A percentile compares a stretch with the other conserved stretches of the same genome.
Conservation (phyloP, 2,888 invertebrate species). For the Heteromurus nitidus region DNA sequence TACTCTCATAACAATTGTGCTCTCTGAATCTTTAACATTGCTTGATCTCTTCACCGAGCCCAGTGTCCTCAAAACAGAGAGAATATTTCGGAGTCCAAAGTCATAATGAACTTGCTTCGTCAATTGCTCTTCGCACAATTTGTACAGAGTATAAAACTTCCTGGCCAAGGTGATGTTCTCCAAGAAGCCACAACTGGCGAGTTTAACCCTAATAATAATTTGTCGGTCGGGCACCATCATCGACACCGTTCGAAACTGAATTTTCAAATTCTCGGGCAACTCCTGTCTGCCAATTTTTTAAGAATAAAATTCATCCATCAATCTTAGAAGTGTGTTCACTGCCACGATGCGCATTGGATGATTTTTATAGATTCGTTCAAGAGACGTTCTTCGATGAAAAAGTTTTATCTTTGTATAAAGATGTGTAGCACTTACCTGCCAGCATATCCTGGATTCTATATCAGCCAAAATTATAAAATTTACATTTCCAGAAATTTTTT, state of each 20-base stretch:
- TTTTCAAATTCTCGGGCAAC: slow-evolving; percentile 92
- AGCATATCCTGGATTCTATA: slow-evolving; percentile 88
- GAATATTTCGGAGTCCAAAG: slow-evolving; percentile 95
- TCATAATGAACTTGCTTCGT: slow-evolving; percentile 99
- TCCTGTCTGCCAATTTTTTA: no score
- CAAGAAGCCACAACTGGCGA: slow-evolving; percentile 96
- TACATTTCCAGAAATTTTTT: slow-evolving; percentile 4
- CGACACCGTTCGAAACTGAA: slow-evolving; percentile 97
- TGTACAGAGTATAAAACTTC: slow-evolving; percentile 97
- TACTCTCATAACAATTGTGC: slow-evolving; percentile 97
- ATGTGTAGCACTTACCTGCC: no score
- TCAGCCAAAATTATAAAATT: slow-evolving; percentile 27
- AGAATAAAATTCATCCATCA: no score
- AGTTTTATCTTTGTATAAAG: no score
- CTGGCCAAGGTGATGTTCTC: slow-evolving; percentile 96
- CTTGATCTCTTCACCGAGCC: slow-evolving; percentile 94
- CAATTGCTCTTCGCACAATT: slow-evolving; percentile 96
- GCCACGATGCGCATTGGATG: no score
- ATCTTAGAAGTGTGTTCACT: no score
- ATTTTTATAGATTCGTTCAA: no score
- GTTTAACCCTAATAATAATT: slow-evolving; percentile 96
- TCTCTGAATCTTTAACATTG: slow-evolving; percentile 89
- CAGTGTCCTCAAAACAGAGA: slow-evolving; percentile 93
- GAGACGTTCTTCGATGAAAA: no score
- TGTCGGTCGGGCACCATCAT: slow-evolving; percentile 98